Evolutionary conservation across 2,797 vertebrate species (phyloP), one percentile per base, ranked within the genome.

Genomic region (Acridotheres tristis): DNA sequence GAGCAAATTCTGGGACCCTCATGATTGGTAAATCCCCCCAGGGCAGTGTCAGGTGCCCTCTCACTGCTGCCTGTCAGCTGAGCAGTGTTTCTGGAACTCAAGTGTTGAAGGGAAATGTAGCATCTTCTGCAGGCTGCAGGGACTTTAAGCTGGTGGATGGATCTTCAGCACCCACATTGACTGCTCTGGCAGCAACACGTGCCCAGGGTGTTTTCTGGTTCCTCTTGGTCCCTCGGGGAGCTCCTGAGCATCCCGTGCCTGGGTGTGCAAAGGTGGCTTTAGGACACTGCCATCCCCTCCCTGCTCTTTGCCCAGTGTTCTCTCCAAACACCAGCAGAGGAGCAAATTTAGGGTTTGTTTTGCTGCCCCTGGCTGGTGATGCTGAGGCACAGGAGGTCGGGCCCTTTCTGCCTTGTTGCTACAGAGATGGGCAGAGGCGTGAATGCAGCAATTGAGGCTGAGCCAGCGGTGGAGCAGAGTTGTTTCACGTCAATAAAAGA

Each of bases 231-330:
- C 23, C 51, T 5, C 1, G 1, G 73, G 53, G 38, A 54, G 54
- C 38, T 9, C 50, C 85, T 29, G 57, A 38, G 19, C n/a, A 30
- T 5, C 51, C 65, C 0, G 0, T 4, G 38, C 0, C 0, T 20
- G 23, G 7, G 40, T n/a, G 16, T 19, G 25, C n/a, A 43, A 32
- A 58, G 43, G 74, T 50, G 51, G n/a, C 15, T 79, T 87, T 17
- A 38, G 75, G 61, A 29, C 19, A 2, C 23, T 13, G 59, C 47
- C 57, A 14, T 2, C 42, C 47, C 36, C 47, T 74, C 63, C 30
- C 40, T 36, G 45, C 65, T 77, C 54, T 68, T 63, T 58, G 38
- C 26, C 11, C 2, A 0, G 18, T 6, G 11, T 6, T 45, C 20
- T 53, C 58, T 59, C 36, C 40, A 26, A 54, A 66, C 4, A 2